phyloP scores from a whole-genome alignment of 2,888 invertebrate genomes.

The Bedellia somnulentella region DNA sequence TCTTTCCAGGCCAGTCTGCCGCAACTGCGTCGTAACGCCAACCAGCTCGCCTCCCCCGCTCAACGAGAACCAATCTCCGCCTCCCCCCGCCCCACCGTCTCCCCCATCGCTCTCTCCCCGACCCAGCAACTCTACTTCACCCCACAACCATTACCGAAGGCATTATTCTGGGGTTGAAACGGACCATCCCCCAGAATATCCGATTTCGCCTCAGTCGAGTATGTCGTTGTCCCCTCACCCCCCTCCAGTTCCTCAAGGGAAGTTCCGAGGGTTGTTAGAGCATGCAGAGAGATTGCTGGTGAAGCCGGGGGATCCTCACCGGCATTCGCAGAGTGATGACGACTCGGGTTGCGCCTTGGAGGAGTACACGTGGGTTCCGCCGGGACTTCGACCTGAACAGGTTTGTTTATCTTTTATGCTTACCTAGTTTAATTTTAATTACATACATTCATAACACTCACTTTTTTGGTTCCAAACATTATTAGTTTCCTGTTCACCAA shows the following conservation, averaged over 20 bases:
- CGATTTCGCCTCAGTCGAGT: constrained; percentile 43
- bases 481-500: no score
- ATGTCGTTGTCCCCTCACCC: constrained; percentile 51
- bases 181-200: constrained; percentile 25
- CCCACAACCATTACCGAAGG: constrained; percentile 5
- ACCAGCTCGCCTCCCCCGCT: constrained; percentile 48
- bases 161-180: no score
- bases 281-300: constrained; percentile 61
- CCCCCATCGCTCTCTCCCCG: constrained; percentile 29
- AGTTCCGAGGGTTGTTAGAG: constrained; percentile 44
- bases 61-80: constrained; percentile 31
- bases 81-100: constrained; percentile 40
- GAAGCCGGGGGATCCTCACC: constrained; percentile 72
- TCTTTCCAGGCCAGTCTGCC: constrained; percentile 74
- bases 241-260: constrained; percentile 31
- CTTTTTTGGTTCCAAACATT: no score
- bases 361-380: constrained; percentile 98
- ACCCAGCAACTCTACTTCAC: constrained; percentile 11
- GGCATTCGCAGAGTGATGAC: constrained; percentile 93
- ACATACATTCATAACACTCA: no score
- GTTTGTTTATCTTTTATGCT: constrained; percentile 52
- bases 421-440: no score
- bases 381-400: constrained; percentile 94
- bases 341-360: constrained; percentile 97
- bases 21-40: constrained; percentile 72